phyloP scores from a whole-genome alignment of 64 coral and sea anemone species.

The Cladopsammia gracilis region DNA sequence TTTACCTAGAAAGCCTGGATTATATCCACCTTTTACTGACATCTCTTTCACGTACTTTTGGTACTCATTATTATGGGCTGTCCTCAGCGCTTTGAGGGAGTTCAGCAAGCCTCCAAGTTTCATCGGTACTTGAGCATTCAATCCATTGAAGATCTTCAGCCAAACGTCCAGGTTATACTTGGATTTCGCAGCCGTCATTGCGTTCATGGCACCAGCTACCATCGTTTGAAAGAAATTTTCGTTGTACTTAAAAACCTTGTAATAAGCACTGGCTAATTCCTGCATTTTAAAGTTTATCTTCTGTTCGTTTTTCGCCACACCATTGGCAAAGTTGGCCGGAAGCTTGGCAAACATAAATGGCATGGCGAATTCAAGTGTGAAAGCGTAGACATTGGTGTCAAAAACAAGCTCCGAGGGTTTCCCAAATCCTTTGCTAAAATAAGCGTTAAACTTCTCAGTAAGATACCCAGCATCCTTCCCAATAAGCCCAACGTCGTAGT shows the following conservation, averaged over 20 bases:
- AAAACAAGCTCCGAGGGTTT: slow-evolving; percentile 57
- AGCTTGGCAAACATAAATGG: slow-evolving; percentile 37
- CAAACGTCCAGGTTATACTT: background rate
- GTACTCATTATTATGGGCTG: background rate
- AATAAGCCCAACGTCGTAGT: too few relatives aligned
- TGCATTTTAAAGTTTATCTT: slow-evolving; percentile 41
- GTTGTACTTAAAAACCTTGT: too few relatives aligned
- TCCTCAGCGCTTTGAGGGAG: background rate
- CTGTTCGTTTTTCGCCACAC: slow-evolving; percentile 8
- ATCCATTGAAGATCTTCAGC: background rate
- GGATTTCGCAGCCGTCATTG: background rate
- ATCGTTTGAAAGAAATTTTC: slow-evolving; percentile 40
- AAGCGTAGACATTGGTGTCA: slow-evolving; percentile 68
- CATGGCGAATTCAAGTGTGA: slow-evolving; percentile 68
- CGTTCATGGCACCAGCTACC: background rate
- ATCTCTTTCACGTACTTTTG: background rate
- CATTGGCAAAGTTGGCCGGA: slow-evolving; percentile 12
- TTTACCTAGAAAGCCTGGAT: background rate
- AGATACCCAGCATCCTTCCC: slow-evolving; percentile 57
- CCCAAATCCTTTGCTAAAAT: slow-evolving; percentile 51
- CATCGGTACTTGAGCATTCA: background rate
- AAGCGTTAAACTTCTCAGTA: slow-evolving; percentile 55
- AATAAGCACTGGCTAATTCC: slow-evolving; percentile 71
- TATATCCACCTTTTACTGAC: background rate
- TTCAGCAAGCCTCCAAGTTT: background rate